phyloP scores from a whole-genome alignment of 2,888 invertebrate species.

The Drosophila affinis region DNA sequence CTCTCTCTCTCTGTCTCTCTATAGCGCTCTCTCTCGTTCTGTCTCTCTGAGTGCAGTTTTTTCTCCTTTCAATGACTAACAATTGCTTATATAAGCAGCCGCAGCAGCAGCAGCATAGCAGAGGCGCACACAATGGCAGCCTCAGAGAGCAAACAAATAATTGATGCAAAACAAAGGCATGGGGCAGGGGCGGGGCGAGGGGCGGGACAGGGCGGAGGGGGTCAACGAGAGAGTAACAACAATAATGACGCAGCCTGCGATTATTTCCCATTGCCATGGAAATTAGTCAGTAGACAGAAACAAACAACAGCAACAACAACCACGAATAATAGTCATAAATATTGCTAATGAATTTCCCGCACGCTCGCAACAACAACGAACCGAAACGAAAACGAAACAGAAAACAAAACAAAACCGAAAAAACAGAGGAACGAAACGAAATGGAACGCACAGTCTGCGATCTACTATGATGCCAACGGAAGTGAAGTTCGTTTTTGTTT shows the following conservation, averaged over 20 bases:
- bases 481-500: conserved; percentile 71
- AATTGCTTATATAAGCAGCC: conserved; percentile 48
- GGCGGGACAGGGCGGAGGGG: conserved; percentile 8
- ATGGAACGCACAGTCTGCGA: too few species aligned
- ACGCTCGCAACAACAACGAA: conserved; percentile 68
- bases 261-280: conserved; percentile 57
- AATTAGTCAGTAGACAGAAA: conserved; percentile 64
- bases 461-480: conserved; percentile 8
- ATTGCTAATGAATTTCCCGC: conserved; percentile 81
- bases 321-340: conserved; percentile 63
- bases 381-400: too few species aligned
- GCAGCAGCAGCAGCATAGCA: neutral
- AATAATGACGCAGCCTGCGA: conserved; percentile 53
- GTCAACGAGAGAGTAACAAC: conserved; percentile 50
- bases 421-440: conserved; percentile 7
- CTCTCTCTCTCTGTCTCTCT: too few species aligned
- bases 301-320: conserved; percentile 24
- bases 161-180: conserved; percentile 53
- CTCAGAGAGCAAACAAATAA: conserved; percentile 52
- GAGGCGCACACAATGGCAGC: neutral
- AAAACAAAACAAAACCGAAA: too few species aligned
- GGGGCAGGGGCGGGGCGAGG: too few species aligned
- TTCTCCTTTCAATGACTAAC: conserved; percentile 35
- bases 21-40: neutral
- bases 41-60: conserved; percentile 31